phyloP scores from a whole-genome alignment of 2,888 invertebrate genomes.

The Spisula solida region DNA sequence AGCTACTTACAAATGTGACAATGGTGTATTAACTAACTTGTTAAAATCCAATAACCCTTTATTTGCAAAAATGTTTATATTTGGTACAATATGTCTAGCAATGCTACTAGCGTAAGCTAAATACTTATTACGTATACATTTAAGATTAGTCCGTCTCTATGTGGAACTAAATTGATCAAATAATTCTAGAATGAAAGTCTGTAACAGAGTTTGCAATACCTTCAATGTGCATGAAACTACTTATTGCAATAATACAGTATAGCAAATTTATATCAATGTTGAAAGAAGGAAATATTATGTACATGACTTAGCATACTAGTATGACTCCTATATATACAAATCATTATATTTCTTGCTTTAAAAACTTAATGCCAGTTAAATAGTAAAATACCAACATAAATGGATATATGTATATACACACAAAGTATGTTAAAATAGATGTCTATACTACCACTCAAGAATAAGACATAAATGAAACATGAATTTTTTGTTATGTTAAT shows the following conservation, averaged over 20 bases:
- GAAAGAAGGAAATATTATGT: no score
- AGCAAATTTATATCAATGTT: no score
- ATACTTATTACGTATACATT: no score
- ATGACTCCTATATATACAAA: no score
- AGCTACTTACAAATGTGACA: slow-evolving; percentile 5
- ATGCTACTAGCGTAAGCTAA: slow-evolving; percentile 17
- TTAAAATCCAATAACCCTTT: background rate
- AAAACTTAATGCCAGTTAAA: background rate
- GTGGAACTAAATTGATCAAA: no score
- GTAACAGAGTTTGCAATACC: no score
- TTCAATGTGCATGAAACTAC: no score
- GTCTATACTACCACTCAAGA: slow-evolving; percentile 54
- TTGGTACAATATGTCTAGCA: slow-evolving; percentile 18
- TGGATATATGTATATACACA: slow-evolving; percentile 31
- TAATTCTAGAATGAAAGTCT: no score
- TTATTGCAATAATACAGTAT: no score
- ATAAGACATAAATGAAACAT: slow-evolving; percentile 35
- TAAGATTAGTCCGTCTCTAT: no score
- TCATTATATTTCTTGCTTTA: no score
- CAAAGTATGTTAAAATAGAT: slow-evolving; percentile 36
- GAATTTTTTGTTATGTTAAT: slow-evolving; percentile 48
- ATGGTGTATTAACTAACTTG: background rate
- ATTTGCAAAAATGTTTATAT: slow-evolving; percentile 3
- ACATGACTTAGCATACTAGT: no score
- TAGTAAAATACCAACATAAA: slow-evolving; percentile 1